These are phyloP conservation scores for Mercenaria mercenaria DNA, from an alignment of 1,140 invertebrate species.

Conservation along the genomic window DNA sequence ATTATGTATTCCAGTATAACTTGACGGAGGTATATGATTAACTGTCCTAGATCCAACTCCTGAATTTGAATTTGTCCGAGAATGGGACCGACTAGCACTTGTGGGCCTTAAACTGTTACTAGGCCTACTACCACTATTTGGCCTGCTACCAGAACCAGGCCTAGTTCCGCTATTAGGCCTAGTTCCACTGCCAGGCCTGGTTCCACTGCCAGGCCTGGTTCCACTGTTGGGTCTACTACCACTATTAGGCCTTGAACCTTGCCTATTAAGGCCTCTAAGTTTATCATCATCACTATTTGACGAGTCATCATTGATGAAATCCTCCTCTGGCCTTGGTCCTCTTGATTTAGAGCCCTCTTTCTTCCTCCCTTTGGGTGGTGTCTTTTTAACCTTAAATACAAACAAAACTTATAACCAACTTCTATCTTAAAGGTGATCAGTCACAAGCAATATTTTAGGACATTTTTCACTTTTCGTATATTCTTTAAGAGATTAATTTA, in stretches of 20 bases:
- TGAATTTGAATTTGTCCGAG: slow-evolving; percentile 1
- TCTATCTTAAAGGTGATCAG: background rate
- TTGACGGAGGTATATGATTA: background rate
- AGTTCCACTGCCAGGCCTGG: slow-evolving; percentile 36
- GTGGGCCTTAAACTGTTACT: background rate
- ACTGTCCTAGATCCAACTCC: background rate
- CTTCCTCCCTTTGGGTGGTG: background rate
- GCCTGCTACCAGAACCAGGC: slow-evolving; percentile 25
- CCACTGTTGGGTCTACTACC: slow-evolving; percentile 59
- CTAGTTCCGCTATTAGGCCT: slow-evolving; percentile 47
- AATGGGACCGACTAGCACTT: slow-evolving; percentile 32
- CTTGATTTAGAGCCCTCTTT: slow-evolving; percentile 9
- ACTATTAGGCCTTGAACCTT: slow-evolving; percentile 53
- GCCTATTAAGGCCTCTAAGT: slow-evolving; percentile 13
- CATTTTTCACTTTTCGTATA: too few relatives aligned
- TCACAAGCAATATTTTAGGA: too few relatives aligned
- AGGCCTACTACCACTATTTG: slow-evolving; percentile 48
- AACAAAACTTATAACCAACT: background rate
- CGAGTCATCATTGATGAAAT: slow-evolving; percentile 61
- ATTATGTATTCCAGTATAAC: background rate
- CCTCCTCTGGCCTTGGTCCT: slow-evolving; percentile 61
- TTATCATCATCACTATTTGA: slow-evolving; percentile 37
- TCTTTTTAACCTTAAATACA: background rate
- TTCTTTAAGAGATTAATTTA: too few relatives aligned
- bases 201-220: slow-evolving; percentile 48